These are phyloP conservation scores for Gobius niger DNA, from an alignment of 2,113 vertebrate genomes.

Conservation along the genomic window DNA sequence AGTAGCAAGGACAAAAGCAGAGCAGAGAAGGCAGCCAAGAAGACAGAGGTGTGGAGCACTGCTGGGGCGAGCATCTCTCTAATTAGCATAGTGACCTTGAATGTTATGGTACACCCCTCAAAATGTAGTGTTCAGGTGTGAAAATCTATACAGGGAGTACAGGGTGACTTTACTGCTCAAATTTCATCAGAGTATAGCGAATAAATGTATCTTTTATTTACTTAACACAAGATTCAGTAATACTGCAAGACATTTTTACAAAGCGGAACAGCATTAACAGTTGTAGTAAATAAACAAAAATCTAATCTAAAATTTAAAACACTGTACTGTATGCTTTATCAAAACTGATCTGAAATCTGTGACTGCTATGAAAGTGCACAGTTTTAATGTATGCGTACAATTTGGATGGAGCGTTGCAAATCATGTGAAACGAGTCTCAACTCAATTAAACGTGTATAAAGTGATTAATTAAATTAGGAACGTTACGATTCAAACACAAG, in stretches of 20 bases:
- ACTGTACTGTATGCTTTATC: too few species aligned
- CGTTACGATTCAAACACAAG: conserved; percentile 2
- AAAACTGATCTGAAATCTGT: too few species aligned
- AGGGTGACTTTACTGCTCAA: too few species aligned
- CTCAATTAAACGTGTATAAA: background rate
- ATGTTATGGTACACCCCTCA: conserved; percentile 26
- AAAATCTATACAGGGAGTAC: background rate
- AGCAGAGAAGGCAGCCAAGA: conserved; percentile 34
- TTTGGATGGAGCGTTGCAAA: background rate
- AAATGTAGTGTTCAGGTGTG: background rate
- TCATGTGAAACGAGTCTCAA: too few species aligned
- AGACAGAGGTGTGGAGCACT: conserved; percentile 59
- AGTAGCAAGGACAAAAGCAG: conserved; percentile 60
- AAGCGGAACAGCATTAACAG: too few species aligned
- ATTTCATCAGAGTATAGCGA: conserved; percentile 4
- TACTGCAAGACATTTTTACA: too few species aligned
- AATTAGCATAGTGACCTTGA: conserved; percentile 75
- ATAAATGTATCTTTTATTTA: background rate
- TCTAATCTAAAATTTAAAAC: too few species aligned
- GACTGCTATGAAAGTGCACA: too few species aligned
- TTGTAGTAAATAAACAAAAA: too few species aligned
- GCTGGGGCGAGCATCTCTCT: conserved; percentile 40
- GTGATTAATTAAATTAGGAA: background rate
- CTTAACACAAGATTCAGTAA: background rate
- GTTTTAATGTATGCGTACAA: background rate